Evolutionary conservation across 2,797 vertebrate genomes (phyloP), one percentile per base, ranked within the genome.

Genomic region (Syndactyla subalaris): DNA sequence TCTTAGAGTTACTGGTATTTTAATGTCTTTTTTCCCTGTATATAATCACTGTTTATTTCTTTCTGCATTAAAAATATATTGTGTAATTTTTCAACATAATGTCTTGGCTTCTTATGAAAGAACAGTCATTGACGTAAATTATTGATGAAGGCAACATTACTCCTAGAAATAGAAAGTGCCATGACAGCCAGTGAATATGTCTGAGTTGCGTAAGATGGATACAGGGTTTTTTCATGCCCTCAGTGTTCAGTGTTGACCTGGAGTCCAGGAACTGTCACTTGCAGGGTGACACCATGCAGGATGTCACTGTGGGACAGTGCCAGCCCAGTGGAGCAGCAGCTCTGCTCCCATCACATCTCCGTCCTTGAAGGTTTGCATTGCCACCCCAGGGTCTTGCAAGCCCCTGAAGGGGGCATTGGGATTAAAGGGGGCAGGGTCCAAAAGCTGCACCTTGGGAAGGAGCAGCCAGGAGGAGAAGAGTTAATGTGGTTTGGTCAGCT

Each of bases 41-140:
- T 77, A 39, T 83, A 58, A 63, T n/a, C 15, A 10, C 78, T 71
- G 29, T 70, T 71, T 14, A 72, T 92, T 90, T 95, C 45, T 72
- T 66, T 55, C 70, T 88, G 68, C 46, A 76, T 73, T 75, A 72
- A 80, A 92, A 93, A 49, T 59, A 79, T 57, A 61, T 74, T 89
- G 54, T n/a, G 19, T 71, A 71, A 49, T 85, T 92, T 80, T 72
- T 88, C 79, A 86, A 12, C 12, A 12, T 26, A 90, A 38, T 74
- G 34, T 41, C 76, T 92, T 83, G 29, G 36, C 73, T 88, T 65
- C 49, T 84, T 48, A 45, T 15, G 58, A 75, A 29, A 23, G 21
- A 89, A 23, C 4, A 80, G 45, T 12, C 72, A 66, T 13, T 57
- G 73, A 68, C 26, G 68, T 85, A 67, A 79, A 84, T 83, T 73